Evolutionary conservation across 2,888 invertebrate genomes (phyloP).

Genomic region (Ichneumoninae sp.): DNA sequence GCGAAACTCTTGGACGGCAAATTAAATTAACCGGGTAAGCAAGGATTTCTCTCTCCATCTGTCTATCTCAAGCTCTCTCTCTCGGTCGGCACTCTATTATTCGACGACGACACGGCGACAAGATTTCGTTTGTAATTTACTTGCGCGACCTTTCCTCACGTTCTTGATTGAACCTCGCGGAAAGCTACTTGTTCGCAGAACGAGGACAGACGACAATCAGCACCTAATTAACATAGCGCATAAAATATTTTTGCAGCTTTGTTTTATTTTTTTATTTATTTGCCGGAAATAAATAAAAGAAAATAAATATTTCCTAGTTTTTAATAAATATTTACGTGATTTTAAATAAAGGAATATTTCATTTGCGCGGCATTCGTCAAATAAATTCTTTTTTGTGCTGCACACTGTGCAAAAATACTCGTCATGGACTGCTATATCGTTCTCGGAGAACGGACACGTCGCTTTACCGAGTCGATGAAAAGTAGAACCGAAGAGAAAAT

Average conservation of each 20-base stretch:
- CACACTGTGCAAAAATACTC: background rate
- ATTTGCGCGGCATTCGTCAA: too few species aligned
- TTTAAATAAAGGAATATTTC: too few species aligned
- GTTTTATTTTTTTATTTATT: background rate
- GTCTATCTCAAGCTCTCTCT: background rate
- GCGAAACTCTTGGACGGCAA: slow-evolving; percentile 6
- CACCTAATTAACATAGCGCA: background rate
- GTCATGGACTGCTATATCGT: background rate
- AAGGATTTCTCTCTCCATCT: background rate
- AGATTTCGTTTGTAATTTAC: slow-evolving; percentile 7
- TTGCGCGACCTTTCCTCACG: slow-evolving; percentile 8
- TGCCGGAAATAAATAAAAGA: too few species aligned
- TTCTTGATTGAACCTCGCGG: slow-evolving; percentile 5
- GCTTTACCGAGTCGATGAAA: slow-evolving; percentile 1
- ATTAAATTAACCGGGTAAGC: slow-evolving; percentile 22
- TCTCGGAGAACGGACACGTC: slow-evolving; percentile 1
- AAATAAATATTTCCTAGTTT: too few species aligned
- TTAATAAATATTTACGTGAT: too few species aligned
- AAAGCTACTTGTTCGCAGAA: background rate
- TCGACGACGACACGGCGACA: slow-evolving; percentile 1
- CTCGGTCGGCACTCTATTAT: background rate
- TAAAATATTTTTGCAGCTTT: background rate
- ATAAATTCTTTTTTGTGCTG: background rate
- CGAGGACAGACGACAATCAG: background rate
- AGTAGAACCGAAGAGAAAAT: slow-evolving; percentile 2